Evolutionary conservation across 1,140 invertebrate genomes (phyloP).

Genomic region (Drosophila tristis): DNA sequence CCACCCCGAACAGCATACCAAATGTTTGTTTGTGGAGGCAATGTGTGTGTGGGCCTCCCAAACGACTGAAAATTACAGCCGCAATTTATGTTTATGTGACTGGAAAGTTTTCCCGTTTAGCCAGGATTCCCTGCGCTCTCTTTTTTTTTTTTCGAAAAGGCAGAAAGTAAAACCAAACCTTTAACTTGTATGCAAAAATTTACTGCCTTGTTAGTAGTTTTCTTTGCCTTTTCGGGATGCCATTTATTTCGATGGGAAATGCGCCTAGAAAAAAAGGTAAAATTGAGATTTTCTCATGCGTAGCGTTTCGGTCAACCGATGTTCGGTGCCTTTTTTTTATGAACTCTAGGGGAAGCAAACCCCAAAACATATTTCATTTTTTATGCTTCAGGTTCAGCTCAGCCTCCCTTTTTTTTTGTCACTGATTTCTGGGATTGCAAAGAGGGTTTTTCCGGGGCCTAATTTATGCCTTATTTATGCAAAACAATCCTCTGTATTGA

Average conservation of each 20-base stretch:
- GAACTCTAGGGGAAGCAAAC: constrained; percentile 53
- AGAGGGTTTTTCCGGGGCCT: constrained; percentile 34
- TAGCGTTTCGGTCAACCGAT: constrained; percentile 56
- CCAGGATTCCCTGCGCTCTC: constrained; percentile 15
- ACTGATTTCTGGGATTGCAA: constrained; percentile 58
- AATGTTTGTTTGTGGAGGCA: constrained; percentile 35
- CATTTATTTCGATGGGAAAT: constrained; percentile 33
- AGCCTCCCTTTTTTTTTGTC: constrained; percentile 55
- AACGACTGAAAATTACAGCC: constrained; percentile 72
- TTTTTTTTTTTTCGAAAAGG: constrained; percentile 37
- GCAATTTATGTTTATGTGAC: constrained; percentile 81
- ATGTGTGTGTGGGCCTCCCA: neutral
- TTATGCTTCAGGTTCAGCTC: constrained; percentile 34
- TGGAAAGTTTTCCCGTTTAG: constrained; percentile 62
- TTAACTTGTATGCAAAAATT: constrained; percentile 68
- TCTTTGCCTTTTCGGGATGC: constrained; percentile 53
- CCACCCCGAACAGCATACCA: constrained; percentile 33
- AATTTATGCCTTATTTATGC: constrained; percentile 80
- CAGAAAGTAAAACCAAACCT: constrained; percentile 34
- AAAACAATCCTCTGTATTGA: constrained; percentile 46
- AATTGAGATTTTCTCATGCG: constrained; percentile 40
- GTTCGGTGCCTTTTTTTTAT: constrained; percentile 48
- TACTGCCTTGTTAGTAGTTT: constrained; percentile 65
- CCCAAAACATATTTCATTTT: constrained; percentile 73
- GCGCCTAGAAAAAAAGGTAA: constrained; percentile 43